These are phyloP conservation scores for Chrysoperla carnea DNA, from an alignment of 1,140 invertebrate genomes.

Conservation along the genomic window DNA sequence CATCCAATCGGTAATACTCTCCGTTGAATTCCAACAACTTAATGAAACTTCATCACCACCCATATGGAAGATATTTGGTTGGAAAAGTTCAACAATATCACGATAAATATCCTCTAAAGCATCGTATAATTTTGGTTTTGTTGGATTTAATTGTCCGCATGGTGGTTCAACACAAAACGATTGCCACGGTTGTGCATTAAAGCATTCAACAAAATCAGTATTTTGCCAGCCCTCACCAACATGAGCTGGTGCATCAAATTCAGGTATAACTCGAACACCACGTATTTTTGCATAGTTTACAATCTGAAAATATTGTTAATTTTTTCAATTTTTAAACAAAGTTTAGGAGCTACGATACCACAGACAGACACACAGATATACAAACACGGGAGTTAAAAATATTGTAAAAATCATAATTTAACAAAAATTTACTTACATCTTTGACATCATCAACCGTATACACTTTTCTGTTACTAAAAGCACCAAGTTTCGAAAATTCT, in stretches of 20 bases:
- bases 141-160: conserved; percentile 71
- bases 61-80: conserved; percentile 72
- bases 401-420: too few relatives aligned
- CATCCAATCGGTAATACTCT: conserved; percentile 53
- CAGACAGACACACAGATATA: neutral
- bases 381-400: too few relatives aligned
- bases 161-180: conserved; percentile 68
- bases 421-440: conserved; percentile 11
- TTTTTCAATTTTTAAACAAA: too few relatives aligned
- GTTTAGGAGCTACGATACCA: too few relatives aligned
- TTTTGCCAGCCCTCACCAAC: conserved; percentile 77
- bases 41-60: conserved; percentile 64
- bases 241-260: conserved; percentile 77
- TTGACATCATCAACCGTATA: conserved; percentile 30
- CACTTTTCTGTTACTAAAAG: conserved; percentile 47
- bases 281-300: conserved; percentile 50
- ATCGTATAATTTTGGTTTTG: conserved; percentile 52
- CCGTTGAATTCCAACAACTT: conserved; percentile 58
- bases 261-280: conserved; percentile 61
- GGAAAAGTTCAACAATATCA: conserved; percentile 35
- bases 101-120: conserved; percentile 33
- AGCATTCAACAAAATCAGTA: conserved; percentile 41
- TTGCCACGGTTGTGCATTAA: conserved; percentile 57
- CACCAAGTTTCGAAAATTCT: conserved; percentile 47
- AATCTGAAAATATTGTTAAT: conserved; percentile 22